Evolutionary conservation across 2,797 vertebrate species (phyloP), one percentile per base, ranked within the genome.

Genomic region (Paratrypauchen microcephalus): DNA sequence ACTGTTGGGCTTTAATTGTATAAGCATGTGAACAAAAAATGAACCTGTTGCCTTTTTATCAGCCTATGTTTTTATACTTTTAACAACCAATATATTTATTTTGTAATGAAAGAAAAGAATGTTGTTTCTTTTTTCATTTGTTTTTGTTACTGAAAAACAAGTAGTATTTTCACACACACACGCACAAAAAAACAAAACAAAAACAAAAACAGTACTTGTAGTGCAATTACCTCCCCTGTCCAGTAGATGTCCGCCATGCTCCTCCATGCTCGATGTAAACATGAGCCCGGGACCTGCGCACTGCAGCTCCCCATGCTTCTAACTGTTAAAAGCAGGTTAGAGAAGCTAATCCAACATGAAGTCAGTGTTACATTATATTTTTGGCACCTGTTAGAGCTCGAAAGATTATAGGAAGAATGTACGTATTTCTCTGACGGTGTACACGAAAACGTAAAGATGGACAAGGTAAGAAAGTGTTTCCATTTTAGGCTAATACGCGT

Each of bases 301-400:
- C 50, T 36, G 32, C 67, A 70, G 75, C 69, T 61, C 74, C 62
- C 67, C 57, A 36, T 83, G 16, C 8, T 71, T 76, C 73, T 61
- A 73, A 84, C n/a, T n/a, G n/a, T n/a, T n/a, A n/a, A n/a, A n/a
- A n/a, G n/a, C 75, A 82, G 73, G 80, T 78, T 76, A 9, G 21
- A 12, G 9, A 50, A 19, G 13, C 23, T 21, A 19, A 69, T 65
- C 70, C 28, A 21, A 23, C 72, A 60, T 69, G 4, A 16, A 68
- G 55, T 70, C 4, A 36, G 48, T 16, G 52, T 3, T 15, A 5
- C 64, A 54, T 62, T 3, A 60, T 55, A 55, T 52, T 13, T 28
- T 23, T 12, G 7, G 2, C 32, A 7, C 4, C 9, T 12, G 32
- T 28, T 3, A 8, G 54, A 26, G 28, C 60, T n/a, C 58, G 19